Evolutionary conservation across 2,797 vertebrate species (phyloP).

Genomic region (Xyrichtys novacula): DNA sequence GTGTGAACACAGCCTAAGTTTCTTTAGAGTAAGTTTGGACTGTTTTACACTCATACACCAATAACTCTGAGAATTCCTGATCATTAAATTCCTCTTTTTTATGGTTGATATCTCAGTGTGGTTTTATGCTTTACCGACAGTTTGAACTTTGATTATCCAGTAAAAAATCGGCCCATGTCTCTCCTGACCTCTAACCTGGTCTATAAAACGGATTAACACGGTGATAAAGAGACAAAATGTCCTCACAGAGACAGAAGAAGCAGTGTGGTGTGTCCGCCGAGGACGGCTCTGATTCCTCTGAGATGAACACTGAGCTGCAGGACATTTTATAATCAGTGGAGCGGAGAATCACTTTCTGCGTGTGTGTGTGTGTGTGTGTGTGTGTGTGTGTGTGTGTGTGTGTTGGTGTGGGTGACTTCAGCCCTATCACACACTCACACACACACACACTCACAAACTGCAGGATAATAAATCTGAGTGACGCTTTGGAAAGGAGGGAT

Average conservation of each 20-base stretch:
- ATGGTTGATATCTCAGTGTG: too few relatives aligned
- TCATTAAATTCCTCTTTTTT: too few relatives aligned
- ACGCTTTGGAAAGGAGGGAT: background rate
- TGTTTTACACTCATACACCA: too few relatives aligned
- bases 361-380: slow-evolving; percentile 21
- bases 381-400: slow-evolving; percentile 8
- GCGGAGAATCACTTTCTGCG: slow-evolving; percentile 4
- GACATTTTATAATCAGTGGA: slow-evolving; percentile 42
- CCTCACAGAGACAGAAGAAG: slow-evolving; percentile 7
- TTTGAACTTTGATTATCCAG: too few relatives aligned
- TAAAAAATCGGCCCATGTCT: background rate
- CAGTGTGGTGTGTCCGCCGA: background rate
- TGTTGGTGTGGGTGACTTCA: slow-evolving; percentile 19
- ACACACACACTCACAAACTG: slow-evolving; percentile 19
- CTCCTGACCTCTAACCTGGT: background rate
- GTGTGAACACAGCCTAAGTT: too few relatives aligned
- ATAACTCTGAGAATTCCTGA: too few relatives aligned
- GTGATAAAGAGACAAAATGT: background rate
- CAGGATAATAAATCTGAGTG: slow-evolving; percentile 61
- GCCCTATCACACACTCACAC: slow-evolving; percentile 15
- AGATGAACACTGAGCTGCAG: slow-evolving; percentile 51
- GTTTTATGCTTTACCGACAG: too few relatives aligned
- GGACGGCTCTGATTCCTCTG: slow-evolving; percentile 34
- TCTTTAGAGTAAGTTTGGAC: too few relatives aligned
- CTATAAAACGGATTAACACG: background rate